Conservation (phyloP, 1,140 invertebrate species). For the Latrodectus geometricus region DNA sequence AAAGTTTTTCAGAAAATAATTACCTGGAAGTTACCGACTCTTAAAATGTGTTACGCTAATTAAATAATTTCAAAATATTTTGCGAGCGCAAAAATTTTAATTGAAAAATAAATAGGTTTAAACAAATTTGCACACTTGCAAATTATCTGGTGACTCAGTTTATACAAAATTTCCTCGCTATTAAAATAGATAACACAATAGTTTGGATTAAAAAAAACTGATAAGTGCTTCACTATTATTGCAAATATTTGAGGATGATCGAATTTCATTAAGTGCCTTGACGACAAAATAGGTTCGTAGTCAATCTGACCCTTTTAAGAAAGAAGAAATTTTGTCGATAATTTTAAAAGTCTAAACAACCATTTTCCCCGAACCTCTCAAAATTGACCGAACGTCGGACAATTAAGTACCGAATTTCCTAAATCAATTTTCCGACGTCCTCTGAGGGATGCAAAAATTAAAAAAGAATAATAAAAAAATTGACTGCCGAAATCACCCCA, state of each 20-base stretch:
- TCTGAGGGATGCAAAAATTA: not conserved
- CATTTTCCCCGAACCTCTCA: not conserved
- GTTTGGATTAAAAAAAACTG: too few relatives aligned
- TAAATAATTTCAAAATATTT: too few relatives aligned
- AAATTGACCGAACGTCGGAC: constrained; percentile 3
- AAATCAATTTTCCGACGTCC: constrained; percentile 28
- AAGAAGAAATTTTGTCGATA: not conserved
- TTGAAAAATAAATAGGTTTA: too few relatives aligned
- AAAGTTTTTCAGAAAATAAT: too few relatives aligned
- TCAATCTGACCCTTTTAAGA: not conserved
- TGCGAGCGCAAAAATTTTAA: too few relatives aligned
- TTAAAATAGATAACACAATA: too few relatives aligned
- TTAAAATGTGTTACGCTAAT: too few relatives aligned
- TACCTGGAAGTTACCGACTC: too few relatives aligned
- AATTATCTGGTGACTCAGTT: too few relatives aligned
- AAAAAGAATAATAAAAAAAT: constrained; percentile 18
- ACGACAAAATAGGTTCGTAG: not conserved
- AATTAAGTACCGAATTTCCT: constrained; percentile 33
- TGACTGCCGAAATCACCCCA: constrained; percentile 12
- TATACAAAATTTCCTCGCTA: too few relatives aligned
- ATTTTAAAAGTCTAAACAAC: constrained; percentile 15
- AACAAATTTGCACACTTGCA: too few relatives aligned
- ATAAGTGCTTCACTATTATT: not conserved
- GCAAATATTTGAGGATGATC: not conserved
- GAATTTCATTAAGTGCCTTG: not conserved